Evolutionary conservation across 2,113 vertebrate species (phyloP).

Genomic region (Rhabdornis inornatus): DNA sequence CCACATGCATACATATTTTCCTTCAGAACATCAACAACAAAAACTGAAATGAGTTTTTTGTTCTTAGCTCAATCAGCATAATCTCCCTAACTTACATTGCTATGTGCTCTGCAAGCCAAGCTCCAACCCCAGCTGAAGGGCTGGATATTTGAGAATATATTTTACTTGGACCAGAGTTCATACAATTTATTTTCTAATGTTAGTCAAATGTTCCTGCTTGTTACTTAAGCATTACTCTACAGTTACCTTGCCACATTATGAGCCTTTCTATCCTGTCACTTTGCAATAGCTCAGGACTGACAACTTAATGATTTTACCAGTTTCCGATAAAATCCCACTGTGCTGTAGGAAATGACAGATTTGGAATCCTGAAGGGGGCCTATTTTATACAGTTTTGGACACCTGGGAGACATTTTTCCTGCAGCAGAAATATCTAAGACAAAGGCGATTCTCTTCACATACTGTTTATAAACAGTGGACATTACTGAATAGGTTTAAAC

Average conservation of each 20-base stretch:
- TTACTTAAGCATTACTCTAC: slow-evolving; percentile 56
- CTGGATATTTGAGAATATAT: slow-evolving; percentile 55
- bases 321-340: slow-evolving; percentile 77
- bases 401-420: slow-evolving; percentile 54
- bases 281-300: slow-evolving; percentile 77
- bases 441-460: slow-evolving; percentile 50
- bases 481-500: neutral
- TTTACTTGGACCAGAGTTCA: slow-evolving; percentile 61
- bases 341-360: slow-evolving; percentile 78
- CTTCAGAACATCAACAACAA: slow-evolving; percentile 30
- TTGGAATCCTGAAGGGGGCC: slow-evolving; percentile 72
- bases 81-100: neutral
- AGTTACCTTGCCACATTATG: slow-evolving; percentile 53
- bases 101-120: slow-evolving; percentile 33
- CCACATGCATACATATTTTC: slow-evolving; percentile 10
- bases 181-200: slow-evolving; percentile 53
- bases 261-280: slow-evolving; percentile 75
- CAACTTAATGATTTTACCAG: slow-evolving; percentile 87
- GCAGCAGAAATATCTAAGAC: slow-evolving; percentile 48
- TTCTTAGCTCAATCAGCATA: slow-evolving; percentile 39
- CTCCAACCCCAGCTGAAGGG: slow-evolving; percentile 45
- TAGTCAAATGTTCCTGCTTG: slow-evolving; percentile 51
- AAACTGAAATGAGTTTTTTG: slow-evolving; percentile 42
- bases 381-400: slow-evolving; percentile 72
- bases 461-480: slow-evolving; percentile 36